Base-by-base conservation (phyloP, 2,888 invertebrate species). In the Rotaria magnacalcarata region DNA sequence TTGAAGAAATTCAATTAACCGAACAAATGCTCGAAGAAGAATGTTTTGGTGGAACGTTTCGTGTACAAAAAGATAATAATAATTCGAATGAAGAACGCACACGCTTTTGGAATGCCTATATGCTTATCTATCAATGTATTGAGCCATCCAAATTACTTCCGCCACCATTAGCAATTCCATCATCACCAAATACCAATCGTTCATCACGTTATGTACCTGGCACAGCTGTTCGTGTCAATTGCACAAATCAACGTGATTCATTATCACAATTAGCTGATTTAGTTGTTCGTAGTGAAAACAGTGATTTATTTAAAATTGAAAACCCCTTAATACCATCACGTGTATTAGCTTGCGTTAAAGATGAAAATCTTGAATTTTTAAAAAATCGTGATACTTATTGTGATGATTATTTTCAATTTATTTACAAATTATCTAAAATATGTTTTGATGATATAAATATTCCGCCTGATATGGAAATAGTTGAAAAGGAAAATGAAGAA, bases 51-150 rank as follows among this genome's bases (percentile, higher is more conserved):
- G 92, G 92, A 84, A 91, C 90, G 16, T 92, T 92, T 88, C 91
- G 91, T 88, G 91, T 91, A 80, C 92, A 92, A 88, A 90, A 90
- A 87, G 91, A 92, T 88, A 89, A 89, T 41, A 88, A 89, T 89
- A 89, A 87, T 87, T 85, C 58, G 11, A 92, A 92, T 21, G 92
- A 92, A 88, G 92, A 92, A 75, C 89, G 92, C 8, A 89, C 91
- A 43, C 89, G 92, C 4, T 92, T 92, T 89, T 92, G 92, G 92
- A 92, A 92, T 89, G 92, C 91, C 41, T 92, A 92, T 88, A 91
- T 92, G 90, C 89, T 92, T 87, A 92, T 92, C 88, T 92, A 92
- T 89, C 92, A 92, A 80, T 80, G 80, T 80, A 80, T 80, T 47
- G 80, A 80, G 47, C 80, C 80, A 80, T 47, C 43, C 11, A 80